phyloP scores from a whole-genome alignment of 2,113 vertebrate genomes.

The Lichenostomus cassidix region DNA sequence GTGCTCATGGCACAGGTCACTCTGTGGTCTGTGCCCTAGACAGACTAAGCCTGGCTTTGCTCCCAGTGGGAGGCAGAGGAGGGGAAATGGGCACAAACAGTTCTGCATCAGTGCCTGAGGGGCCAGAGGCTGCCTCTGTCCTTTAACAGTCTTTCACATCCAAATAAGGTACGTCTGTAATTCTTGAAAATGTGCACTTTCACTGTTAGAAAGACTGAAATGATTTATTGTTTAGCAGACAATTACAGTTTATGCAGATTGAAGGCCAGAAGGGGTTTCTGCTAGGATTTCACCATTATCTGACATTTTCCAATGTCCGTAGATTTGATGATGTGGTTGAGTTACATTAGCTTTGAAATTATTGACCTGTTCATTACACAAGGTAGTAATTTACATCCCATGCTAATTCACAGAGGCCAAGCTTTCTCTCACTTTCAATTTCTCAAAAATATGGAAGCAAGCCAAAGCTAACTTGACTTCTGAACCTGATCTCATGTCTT shows the following conservation, averaged over 20 bases:
- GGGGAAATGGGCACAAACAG: rapidly evolving
- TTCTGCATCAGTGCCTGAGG: background rate
- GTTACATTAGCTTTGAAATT: constrained; percentile 1
- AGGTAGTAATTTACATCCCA: constrained; percentile 4
- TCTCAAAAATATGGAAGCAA: background rate
- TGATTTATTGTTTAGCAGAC: background rate
- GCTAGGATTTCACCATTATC: background rate
- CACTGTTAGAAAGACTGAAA: background rate
- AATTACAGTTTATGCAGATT: background rate
- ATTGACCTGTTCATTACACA: background rate
- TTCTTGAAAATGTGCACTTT: background rate
- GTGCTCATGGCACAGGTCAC: rapidly evolving
- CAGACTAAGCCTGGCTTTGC: background rate
- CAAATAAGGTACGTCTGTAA: background rate
- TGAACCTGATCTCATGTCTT: background rate
- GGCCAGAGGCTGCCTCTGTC: background rate
- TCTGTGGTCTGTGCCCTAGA: background rate
- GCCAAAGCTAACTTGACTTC: background rate
- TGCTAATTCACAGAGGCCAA: constrained; percentile 20
- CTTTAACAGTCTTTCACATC: background rate
- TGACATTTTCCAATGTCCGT: background rate
- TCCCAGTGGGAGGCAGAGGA: background rate
- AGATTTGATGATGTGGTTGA: background rate
- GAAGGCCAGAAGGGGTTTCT: background rate
- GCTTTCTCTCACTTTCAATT: background rate